Conservation (phyloP, 2,888 invertebrate species). For the Cerastoderma edule region DNA sequence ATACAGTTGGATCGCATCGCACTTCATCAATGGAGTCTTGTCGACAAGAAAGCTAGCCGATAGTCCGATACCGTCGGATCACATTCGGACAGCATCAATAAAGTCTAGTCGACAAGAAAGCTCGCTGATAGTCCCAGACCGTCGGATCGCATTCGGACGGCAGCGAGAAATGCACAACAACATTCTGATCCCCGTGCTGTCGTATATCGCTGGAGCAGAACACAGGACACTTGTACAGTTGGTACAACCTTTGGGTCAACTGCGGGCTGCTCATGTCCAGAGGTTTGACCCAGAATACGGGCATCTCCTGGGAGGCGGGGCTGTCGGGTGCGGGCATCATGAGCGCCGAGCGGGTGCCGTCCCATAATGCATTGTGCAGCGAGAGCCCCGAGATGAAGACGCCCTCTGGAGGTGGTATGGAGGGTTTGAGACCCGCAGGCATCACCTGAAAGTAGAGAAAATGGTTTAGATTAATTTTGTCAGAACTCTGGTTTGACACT, state of each 20-base stretch:
- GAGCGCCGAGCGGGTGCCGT: conserved; percentile 66
- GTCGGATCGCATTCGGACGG: conserved; percentile 63
- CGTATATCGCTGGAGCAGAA: conserved; percentile 65
- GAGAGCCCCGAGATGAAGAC: conserved; percentile 74
- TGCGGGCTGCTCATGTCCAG: conserved; percentile 51
- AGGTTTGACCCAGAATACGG: conserved; percentile 78
- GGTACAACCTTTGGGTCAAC: conserved; percentile 37
- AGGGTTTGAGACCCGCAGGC: conserved; percentile 71
- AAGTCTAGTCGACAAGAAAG: conserved; percentile 67
- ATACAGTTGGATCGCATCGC: too few relatives aligned
- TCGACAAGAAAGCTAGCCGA: too few relatives aligned
- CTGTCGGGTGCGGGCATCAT: conserved; percentile 66
- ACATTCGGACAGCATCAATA: too few relatives aligned
- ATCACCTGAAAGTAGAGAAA: conserved; percentile 71
- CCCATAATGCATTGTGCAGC: conserved; percentile 80
- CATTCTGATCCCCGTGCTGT: conserved; percentile 64
- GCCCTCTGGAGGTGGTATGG: conserved; percentile 71
- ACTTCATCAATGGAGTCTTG: too few relatives aligned
- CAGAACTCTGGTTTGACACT: too few relatives aligned
- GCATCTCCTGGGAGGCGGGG: conserved; percentile 64
- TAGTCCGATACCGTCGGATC: too few relatives aligned
- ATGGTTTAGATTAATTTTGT: too few relatives aligned
- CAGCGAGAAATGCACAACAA: conserved; percentile 70
- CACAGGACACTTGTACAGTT: conserved; percentile 72
- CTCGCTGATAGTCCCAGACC: conserved; percentile 72